Evolutionary conservation across 2,888 invertebrate genomes (phyloP).

Genomic region (Caenorhabditis sp.): DNA sequence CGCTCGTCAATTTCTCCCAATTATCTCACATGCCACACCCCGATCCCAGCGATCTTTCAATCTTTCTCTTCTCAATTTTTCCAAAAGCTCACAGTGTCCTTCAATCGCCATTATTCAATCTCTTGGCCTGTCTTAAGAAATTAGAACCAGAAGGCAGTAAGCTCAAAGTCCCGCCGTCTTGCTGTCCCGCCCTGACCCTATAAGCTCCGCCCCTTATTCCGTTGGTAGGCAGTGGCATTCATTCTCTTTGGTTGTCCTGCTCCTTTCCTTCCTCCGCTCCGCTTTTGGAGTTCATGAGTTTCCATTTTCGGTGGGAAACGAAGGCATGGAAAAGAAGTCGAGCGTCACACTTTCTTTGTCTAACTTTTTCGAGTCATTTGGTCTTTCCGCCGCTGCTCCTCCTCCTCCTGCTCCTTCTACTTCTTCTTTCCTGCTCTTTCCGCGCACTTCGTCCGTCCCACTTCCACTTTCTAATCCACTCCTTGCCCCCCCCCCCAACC

Average conservation of each 20-base stretch:
- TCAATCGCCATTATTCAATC: conserved; percentile 10
- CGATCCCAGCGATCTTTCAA: conserved; percentile 17
- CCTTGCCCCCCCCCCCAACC: no score
- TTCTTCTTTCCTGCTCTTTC: background rate
- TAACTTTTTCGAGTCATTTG: background rate
- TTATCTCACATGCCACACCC: conserved; percentile 21
- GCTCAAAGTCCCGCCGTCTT: background rate
- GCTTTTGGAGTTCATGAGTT: conserved; percentile 1
- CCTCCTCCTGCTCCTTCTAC: conserved; percentile 7
- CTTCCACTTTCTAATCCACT: conserved; percentile 24
- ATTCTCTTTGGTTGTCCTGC: background rate
- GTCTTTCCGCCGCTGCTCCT: background rate
- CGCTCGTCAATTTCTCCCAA: conserved; percentile 16
- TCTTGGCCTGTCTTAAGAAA: conserved; percentile 8
- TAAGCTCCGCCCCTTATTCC: conserved; percentile 25
- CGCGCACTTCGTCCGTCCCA: conserved; percentile 17
- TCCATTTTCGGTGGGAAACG: background rate
- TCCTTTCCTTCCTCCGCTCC: background rate
- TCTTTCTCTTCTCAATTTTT: conserved; percentile 28
- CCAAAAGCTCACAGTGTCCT: conserved; percentile 28
- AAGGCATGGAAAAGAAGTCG: background rate
- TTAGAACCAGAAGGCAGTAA: conserved; percentile 43
- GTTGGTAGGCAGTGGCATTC: conserved; percentile 12
- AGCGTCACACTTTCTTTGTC: conserved; percentile 12
- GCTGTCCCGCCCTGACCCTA: conserved; percentile 19